Evolutionary conservation across 2,797 vertebrate species (phyloP), one percentile per base, ranked within the genome.

Genomic region (Ispidina picta): DNA sequence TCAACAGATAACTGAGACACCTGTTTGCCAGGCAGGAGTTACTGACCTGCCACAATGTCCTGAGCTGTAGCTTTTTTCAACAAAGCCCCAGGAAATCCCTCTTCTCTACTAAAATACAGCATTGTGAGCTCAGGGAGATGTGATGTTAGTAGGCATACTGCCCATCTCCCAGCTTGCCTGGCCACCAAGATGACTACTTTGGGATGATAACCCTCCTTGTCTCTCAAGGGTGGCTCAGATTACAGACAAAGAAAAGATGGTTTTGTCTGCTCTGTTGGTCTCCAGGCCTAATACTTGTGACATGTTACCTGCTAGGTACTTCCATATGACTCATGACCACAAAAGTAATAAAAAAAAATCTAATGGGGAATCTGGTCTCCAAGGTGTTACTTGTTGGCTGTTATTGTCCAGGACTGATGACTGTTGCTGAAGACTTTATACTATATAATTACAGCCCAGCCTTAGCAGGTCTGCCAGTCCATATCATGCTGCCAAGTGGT

Each of bases 311-410:
- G 49, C 65, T 56, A 54, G 44, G 41, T 87, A 66, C 54, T 90
- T 79, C 70, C 31, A 16, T 69, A 25, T 83, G 79, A 92, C 59
- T 90, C 82, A 81, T 28, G 55, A 78, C 73, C 63, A 39, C 62
- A 69, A 71, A 74, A 77, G 62, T 26, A 89, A 87, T 52, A 19
- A 51, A 90, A 75, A 75, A 60, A 83, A 35, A 4, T 4, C 26
- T 16, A 58, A 74, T 43, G 51, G 73, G 23, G n/a, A 93, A 62
- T 17, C 62, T 86, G 79, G 19, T 21, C 63, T 77, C 35, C 46
- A 89, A 74, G 62, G 83, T 80, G 20, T 51, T 94, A 10, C 70
- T 68, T 84, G 83, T 51, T 91, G 66, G 33, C 68, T 82, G n/a
- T 91, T 82, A 44, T 56, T 86, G 66, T 69, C 70, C 74, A 73